Evolutionary conservation across 1,140 invertebrate species (phyloP), one percentile per base, ranked within the genome.

Genomic region (Drosophila simulans): DNA sequence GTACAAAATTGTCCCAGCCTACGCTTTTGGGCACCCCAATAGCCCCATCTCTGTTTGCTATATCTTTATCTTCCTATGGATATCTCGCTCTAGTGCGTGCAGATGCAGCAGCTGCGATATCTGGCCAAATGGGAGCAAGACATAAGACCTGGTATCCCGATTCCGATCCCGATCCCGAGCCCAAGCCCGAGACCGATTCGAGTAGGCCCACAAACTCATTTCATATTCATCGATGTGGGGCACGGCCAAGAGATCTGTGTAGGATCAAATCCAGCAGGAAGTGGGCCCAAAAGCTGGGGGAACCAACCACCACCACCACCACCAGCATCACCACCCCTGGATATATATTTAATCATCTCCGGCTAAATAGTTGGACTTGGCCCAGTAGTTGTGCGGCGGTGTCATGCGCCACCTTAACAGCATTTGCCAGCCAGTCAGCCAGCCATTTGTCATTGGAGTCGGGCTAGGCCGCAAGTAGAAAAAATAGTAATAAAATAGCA

Each of bases 321-420:
- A 48, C 20, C 55, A 8, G 7, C n/a, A 17, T 11, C 48, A 51
- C 43, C 62, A 48, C 20, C 55, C 42, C 60, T 39, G 80, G 79
- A n/a, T 31, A 48, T 46, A 40, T 66, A 48, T 66, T 68, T 66
- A 68, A 68, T 68, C 60, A 68, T 43, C 62, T 66, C 11, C 69
- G 82, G 76, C 82, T 84, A 72, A 83, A 84, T 80, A 82, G 59
- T 80, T 70, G 66, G 66, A 70, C 66, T 56, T 70, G 80, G 80
- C 70, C 76, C 80, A 79, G 80, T 74, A 82, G 80, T 80, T 70
- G 51, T 54, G 59, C 54, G 71, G 68, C 70, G 63, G 77, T 89
- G 84, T 89, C 84, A 80, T 84, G 85, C 80, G 80, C 85, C 84
- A 89, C 84, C 84, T 90, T 84, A 89, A 89, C 84, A 89, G 59